Conservation (phyloP, 2,113 vertebrate species). For the Desmodus rotundus region DNA sequence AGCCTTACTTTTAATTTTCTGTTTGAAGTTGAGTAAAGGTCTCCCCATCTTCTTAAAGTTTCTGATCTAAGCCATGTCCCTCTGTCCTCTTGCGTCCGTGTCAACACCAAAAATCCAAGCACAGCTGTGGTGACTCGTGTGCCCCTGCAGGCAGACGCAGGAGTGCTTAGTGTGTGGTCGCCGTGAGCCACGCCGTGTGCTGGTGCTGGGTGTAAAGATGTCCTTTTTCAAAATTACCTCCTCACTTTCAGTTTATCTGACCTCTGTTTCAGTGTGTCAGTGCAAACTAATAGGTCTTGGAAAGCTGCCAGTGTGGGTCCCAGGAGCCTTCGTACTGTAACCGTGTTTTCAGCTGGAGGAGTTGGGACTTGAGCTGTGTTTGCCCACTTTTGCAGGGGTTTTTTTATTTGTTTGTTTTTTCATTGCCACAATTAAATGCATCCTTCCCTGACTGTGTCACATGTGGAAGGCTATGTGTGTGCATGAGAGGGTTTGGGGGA, state of each 20-base stretch:
- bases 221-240: constrained; percentile 33
- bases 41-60: neutral
- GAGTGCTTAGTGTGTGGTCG: neutral
- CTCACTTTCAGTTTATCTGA: constrained; percentile 46
- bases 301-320: neutral
- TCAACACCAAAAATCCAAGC: neutral
- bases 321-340: constrained; percentile 1
- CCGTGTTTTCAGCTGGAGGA: neutral
- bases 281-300: constrained; percentile 51
- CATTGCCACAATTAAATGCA: neutral
- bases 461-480: neutral
- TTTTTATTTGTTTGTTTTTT: neutral
- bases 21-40: neutral
- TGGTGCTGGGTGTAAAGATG: neutral
- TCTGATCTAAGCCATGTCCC: neutral
- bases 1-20: neutral
- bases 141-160: neutral
- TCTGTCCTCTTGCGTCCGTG: neutral
- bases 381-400: neutral
- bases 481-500: neutral
- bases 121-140: neutral
- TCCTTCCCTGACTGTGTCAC: neutral
- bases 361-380: neutral
- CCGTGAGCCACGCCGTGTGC: neutral
- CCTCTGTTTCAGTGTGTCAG: constrained; percentile 25